phyloP scores from a whole-genome alignment of 2,113 vertebrate genomes.

The Podocnemis expansa region DNA sequence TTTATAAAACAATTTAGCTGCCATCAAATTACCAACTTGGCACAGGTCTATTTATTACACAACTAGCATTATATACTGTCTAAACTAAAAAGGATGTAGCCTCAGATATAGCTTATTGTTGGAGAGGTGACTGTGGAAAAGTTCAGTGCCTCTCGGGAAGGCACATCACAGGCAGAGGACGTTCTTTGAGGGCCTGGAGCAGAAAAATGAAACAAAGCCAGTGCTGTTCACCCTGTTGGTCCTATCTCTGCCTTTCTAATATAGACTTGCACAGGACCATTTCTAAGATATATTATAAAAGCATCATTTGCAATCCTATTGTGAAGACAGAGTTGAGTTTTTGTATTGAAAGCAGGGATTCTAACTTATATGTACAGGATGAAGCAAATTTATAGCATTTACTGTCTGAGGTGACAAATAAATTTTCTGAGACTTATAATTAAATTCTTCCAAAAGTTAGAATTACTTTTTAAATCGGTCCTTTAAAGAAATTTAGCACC shows the following conservation, averaged over 20 bases:
- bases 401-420: slow-evolving; percentile 26
- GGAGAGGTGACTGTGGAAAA: neutral
- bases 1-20: neutral
- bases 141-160: neutral
- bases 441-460: slow-evolving; percentile 14
- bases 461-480: neutral
- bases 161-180: neutral
- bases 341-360: neutral
- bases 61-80: neutral
- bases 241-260: neutral
- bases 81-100: neutral
- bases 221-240: neutral
- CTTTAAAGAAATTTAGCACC: neutral
- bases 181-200: neutral
- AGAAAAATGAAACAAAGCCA: accelerated
- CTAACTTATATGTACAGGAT: neutral
- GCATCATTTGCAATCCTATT: neutral
- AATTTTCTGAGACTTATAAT: slow-evolving; percentile 15
- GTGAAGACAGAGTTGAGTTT: neutral
- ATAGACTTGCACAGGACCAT: neutral
- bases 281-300: neutral
- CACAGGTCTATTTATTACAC: neutral
- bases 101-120: neutral
- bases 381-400: neutral
- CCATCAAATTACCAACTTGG: neutral